Base-by-base conservation (phyloP, 2,113 vertebrate genomes). In the Egretta garzetta region DNA sequence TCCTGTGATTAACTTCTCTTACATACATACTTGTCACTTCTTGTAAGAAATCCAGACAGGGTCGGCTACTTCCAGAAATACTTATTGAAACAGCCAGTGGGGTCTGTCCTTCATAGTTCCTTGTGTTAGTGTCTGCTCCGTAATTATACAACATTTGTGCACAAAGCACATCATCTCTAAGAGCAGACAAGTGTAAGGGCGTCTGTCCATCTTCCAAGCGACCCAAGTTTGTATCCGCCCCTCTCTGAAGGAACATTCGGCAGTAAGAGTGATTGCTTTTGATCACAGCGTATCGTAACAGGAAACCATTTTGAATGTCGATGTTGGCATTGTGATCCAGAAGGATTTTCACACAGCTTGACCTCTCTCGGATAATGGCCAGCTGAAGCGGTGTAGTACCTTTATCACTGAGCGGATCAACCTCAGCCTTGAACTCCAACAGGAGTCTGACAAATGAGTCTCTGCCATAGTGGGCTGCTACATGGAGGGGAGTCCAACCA, bases 241-340 rank as follows among this genome's bases (percentile, higher is more conserved):
- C 99, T 79, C 99, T 97, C 98, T 99, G 99, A 86, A 99, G 99
- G 98, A 99, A 99, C 99, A 99, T 99, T 62, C 99, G 99, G 98
- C 99, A 99, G 93, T 99, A 99, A 0, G 99, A 99, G 98, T 99
- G 99, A 96, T 99, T 99, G 97, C 99, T 99, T 98, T 99, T 99
- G 97, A 99, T 99, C 97, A 99, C 99, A 35, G 99, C 99, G 5
- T 99, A 99, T 26, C 99, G 99, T 93, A 99, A 94, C 97, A 99
- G 98, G 98, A 99, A 99, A 86, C 99, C 99, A 12, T 99, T 99
- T 60, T 99, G 99, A 95, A 99, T 99, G 98, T 99, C 99, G 72
- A 99, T 99, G 97, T 99, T 99, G 98, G 99, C 99, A 43, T 98
- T 99, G 98, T 99, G 99, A 98, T 99, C 99, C 97, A 99, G 98